A percentile compares a stretch with the other conserved stretches of the same genome.
These are phyloP conservation scores for Pandemis corylana DNA, from an alignment of 2,888 invertebrate genomes.

Conservation along the genomic window DNA sequence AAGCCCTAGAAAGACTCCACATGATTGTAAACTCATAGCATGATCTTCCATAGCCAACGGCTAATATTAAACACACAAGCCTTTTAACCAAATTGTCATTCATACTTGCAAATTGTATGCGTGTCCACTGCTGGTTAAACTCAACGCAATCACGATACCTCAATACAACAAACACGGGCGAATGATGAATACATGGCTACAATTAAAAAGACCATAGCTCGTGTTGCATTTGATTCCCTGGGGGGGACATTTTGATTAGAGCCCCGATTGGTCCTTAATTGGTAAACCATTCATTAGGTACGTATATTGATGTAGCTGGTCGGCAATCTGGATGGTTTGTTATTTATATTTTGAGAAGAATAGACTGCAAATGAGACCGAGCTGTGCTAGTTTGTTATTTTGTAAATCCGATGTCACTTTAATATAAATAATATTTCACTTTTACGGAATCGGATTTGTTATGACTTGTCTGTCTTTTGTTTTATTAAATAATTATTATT, in stretches of 20 bases:
- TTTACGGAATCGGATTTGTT: no score
- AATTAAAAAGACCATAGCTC: constrained; percentile 25
- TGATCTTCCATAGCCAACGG: background rate
- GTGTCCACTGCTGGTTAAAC: constrained; percentile 60
- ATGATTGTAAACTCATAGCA: no score
- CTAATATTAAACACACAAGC: background rate
- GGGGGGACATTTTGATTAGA: constrained; percentile 34
- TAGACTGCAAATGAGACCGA: background rate
- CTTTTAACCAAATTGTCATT: constrained; percentile 56
- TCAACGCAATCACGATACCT: constrained; percentile 61
- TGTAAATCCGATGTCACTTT: background rate
- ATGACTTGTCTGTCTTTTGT: no score
- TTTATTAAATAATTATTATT: no score
- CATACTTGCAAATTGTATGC: constrained; percentile 70
- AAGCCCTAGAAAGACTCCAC: no score
- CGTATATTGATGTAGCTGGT: background rate
- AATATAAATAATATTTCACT: no score
- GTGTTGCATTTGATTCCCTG: constrained; percentile 17
- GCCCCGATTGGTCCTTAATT: constrained; percentile 7
- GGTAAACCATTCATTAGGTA: background rate
- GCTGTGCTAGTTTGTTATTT: background rate
- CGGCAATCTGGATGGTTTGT: background rate
- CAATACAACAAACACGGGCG: constrained; percentile 50
- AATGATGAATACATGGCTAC: constrained; percentile 30
- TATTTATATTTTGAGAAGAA: background rate